Evolutionary conservation across 2,113 vertebrate species (phyloP), one percentile per base, ranked within the genome.

Genomic region (Menura novaehollandiae): DNA sequence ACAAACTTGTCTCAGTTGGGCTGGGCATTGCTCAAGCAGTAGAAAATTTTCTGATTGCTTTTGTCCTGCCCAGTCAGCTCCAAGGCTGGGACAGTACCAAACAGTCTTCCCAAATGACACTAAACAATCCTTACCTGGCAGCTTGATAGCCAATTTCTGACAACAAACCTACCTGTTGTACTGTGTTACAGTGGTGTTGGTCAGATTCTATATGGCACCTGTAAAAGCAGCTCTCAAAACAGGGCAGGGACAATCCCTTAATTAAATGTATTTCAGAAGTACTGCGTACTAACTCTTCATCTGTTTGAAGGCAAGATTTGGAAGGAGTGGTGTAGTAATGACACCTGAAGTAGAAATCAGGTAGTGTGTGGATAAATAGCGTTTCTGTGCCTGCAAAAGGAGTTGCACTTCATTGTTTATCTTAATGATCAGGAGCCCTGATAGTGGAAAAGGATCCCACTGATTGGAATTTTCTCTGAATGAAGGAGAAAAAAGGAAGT

Each of bases 251-350:
- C 8, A 59, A 39, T 78, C 23, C 6, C 20, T 77, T 47, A 30
- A 37, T 55, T 59, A 24, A 0, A 0, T 51, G 1, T 49, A 23
- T 91, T 95, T 33, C 10, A 39, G 2, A 66, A 75, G 28, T 51
- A 43, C 14, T 32, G 5, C 44, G 10, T 77, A 14, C 10, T 78
- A 30, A 37, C 6, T 77, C 10, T 46, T 66, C 41, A 74, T 7
- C n/a, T 76, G 12, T 73, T 89, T 77, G n/a, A 86, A 53, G 28
- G 37, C 22, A 77, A 11, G 37, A 15, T 59, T 37, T 78, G 52
- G n/a, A 69, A 81, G 55, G 41, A 55, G 10, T 30, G 23, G 37
- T 66, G 28, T 15, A 22, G 12, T 76, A 39, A 30, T 60, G 51
- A 76, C n/a, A 73, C 16, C 2, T 41, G 16, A 60, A 35, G 41